Base-by-base conservation (phyloP, 1,140 invertebrate species). In the Pachypsylla venusta region DNA sequence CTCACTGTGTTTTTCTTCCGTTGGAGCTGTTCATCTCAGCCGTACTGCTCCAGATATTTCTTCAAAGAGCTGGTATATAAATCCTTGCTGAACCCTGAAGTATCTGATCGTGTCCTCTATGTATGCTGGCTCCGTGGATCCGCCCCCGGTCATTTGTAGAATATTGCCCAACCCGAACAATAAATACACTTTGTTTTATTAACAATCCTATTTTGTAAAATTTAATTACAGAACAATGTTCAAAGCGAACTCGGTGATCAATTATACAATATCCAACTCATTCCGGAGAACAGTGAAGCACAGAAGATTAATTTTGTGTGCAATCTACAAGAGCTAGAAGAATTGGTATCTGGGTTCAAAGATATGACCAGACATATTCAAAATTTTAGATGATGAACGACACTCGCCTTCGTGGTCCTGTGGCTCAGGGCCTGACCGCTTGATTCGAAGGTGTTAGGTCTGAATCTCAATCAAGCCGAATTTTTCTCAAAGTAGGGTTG, bases 331-430 rank as follows among this genome's bases (percentile, higher is more conserved):
- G 39, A 60, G 20, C 60, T 60, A 48, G 54, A 60, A 60, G 60
- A 60, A 30, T 4, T 60, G 24, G 60, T 60, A 1, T 42, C 22
- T 35, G 56, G 56, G 25, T 25, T 60, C 28, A 60, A 67, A 14
- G 54, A 60, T 3, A 58, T 58, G 13, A 54, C 56, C 13, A 56
- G 54, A 1, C 60, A 60, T 60, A 25, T 60, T 20, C 54, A 60
- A 30, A 78, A 78, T 19, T 48, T 48, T 3, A 48, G 42, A 48
- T 48, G 42, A 48, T 48, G 42, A 16, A 35, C n/a, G n/a, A n/a
- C n/a, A n/a, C n/a, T n/a, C n/a, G n/a, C n/a, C n/a, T n/a, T n/a
- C n/a, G n/a, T n/a, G n/a, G n/a, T n/a, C n/a, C n/a, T n/a, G n/a
- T n/a, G n/a, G n/a, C n/a, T n/a, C n/a, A n/a, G n/a, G n/a, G n/a